Conservation (phyloP, 2,888 invertebrate genomes). For the Serrognathus titanus region DNA sequence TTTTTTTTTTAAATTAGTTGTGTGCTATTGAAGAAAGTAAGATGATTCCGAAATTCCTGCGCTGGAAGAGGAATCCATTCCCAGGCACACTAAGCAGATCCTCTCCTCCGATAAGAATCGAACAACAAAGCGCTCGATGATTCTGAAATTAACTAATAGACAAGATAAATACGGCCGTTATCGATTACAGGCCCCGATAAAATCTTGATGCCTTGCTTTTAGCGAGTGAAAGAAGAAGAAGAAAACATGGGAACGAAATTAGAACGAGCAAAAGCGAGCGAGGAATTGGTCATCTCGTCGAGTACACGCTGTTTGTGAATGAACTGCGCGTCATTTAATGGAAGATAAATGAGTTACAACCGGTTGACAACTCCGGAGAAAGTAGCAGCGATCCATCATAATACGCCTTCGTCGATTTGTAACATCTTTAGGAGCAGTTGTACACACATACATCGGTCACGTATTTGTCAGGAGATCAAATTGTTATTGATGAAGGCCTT, state of each 20-base stretch:
- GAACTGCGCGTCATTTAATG: not conserved
- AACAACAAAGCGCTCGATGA: slow-evolving; percentile 15
- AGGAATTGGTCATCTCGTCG: too few relatives aligned
- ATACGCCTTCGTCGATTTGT: too few relatives aligned
- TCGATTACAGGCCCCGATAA: slow-evolving; percentile 17
- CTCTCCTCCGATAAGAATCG: slow-evolving; percentile 7
- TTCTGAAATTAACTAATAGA: slow-evolving; percentile 18
- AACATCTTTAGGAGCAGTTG: too few relatives aligned
- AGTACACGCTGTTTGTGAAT: too few relatives aligned
- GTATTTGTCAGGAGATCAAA: too few relatives aligned
- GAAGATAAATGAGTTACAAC: slow-evolving; percentile 15
- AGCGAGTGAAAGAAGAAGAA: slow-evolving; percentile 10
- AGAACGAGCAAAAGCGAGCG: slow-evolving; percentile 9
- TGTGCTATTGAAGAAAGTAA: not conserved
- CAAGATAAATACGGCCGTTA: slow-evolving; percentile 20
- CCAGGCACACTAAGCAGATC: slow-evolving; percentile 15
- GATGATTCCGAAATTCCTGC: slow-evolving; percentile 6
- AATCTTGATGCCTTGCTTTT: slow-evolving; percentile 13
- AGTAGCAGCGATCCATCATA: slow-evolving; percentile 16
- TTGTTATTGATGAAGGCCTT: too few relatives aligned
- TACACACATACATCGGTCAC: too few relatives aligned
- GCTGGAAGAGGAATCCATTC: slow-evolving; percentile 8
- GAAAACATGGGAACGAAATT: slow-evolving; percentile 14
- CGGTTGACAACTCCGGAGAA: slow-evolving; percentile 15
- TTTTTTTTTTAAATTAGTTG: too few relatives aligned